A percentile compares a stretch with the other conserved stretches of the same genome.
These are phyloP conservation scores for Sitta carolinensis DNA, from an alignment of 2,797 vertebrate species.

Conservation along the genomic window DNA sequence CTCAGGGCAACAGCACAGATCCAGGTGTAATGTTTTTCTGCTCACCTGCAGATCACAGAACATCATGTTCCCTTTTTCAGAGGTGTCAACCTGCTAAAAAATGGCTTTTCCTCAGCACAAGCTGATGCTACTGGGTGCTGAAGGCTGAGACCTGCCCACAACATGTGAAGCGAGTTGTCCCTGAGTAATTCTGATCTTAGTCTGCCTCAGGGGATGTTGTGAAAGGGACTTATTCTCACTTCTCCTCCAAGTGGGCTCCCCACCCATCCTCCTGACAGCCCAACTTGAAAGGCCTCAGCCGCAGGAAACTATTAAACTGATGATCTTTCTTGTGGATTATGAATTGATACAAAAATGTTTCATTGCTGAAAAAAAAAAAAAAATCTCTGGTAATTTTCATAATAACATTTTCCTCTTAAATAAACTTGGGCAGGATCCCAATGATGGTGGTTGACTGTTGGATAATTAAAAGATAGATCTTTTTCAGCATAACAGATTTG, in stretches of 20 bases:
- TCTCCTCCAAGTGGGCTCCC: constrained; percentile 50
- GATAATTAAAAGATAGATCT: constrained; percentile 62
- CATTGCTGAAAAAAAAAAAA: constrained; percentile 15
- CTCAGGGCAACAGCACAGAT: background rate
- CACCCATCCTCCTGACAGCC: constrained; percentile 63
- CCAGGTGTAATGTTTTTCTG: background rate
- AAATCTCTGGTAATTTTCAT: constrained; percentile 67
- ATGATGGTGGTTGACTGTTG: constrained; percentile 64
- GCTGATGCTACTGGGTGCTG: background rate
- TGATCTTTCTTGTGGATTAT: constrained; percentile 78
- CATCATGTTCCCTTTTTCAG: background rate
- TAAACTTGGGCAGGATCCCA: constrained; percentile 73
- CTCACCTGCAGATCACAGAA: constrained; percentile 33
- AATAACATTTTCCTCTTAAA: constrained; percentile 74
- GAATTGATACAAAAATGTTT: constrained; percentile 69
- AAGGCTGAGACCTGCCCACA: constrained; percentile 7
- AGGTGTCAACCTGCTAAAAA: background rate
- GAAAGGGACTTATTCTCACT: constrained; percentile 32
- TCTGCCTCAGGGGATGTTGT: constrained; percentile 30
- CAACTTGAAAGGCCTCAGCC: constrained; percentile 69
- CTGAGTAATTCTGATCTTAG: constrained; percentile 1
- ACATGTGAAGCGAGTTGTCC: background rate
- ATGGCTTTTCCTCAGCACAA: background rate
- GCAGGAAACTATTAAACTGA: constrained; percentile 77
- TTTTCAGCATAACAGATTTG: constrained; percentile 49